Evolutionary conservation across 1,140 invertebrate species (phyloP).

Genomic region (Eriocheir sinensis): DNA sequence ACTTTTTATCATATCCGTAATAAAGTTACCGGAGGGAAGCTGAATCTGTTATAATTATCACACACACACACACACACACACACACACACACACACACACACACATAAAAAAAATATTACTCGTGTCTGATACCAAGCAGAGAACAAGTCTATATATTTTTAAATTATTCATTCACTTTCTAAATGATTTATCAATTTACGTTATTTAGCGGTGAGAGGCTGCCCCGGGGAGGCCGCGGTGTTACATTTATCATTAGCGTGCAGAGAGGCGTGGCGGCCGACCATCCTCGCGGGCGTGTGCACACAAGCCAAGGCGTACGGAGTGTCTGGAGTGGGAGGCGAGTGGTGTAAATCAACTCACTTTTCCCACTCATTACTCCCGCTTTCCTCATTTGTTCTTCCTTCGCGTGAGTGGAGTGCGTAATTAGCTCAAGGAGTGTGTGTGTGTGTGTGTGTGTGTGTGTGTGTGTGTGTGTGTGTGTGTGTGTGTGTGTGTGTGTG

Average conservation of each 20-base stretch:
- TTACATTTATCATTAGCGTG: not conserved
- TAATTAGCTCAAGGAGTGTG: slow-evolving; percentile 5
- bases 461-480: slow-evolving; percentile 22
- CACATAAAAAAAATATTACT: too few species aligned
- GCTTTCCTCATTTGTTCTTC: not conserved
- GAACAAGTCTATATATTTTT: too few species aligned
- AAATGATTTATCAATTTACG: too few species aligned
- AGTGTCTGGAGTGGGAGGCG: not conserved
- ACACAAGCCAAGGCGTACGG: not conserved
- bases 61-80: too few species aligned
- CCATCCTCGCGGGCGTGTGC: not conserved
- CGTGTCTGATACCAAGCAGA: too few species aligned
- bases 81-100: too few species aligned
- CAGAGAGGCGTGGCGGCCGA: not conserved
- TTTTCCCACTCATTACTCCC: slow-evolving; percentile 5
- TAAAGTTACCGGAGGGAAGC: too few species aligned
- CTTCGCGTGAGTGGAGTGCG: slow-evolving; percentile 1
- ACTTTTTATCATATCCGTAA: too few species aligned
- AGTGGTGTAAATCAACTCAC: slow-evolving; percentile 15
- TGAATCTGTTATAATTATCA: too few species aligned
- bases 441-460: slow-evolving; percentile 19
- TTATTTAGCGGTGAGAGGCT: too few species aligned
- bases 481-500: slow-evolving; percentile 22
- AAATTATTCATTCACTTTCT: too few species aligned
- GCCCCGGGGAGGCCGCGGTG: not conserved